phyloP scores from a whole-genome alignment of 2,888 invertebrate genomes.

The Acleris emargana region DNA sequence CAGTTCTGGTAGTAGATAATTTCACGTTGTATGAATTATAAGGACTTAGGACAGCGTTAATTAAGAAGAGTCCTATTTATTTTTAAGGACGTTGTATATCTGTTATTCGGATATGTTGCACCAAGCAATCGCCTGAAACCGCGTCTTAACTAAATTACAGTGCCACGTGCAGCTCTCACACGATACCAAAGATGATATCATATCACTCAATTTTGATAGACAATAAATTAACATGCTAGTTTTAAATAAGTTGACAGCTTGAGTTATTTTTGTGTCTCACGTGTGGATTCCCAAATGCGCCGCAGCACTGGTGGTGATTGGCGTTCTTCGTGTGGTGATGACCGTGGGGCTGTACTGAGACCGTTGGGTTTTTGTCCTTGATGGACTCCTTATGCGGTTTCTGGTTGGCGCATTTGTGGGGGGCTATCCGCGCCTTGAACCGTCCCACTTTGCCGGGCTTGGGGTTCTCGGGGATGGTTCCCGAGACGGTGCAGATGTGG shows the following conservation, averaged over 20 bases:
- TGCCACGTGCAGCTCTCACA: too few species aligned
- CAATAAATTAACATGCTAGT: background rate
- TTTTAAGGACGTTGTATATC: too few species aligned
- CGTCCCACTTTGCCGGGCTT: conserved; percentile 71
- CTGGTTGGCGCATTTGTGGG: conserved; percentile 59
- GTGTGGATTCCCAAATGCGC: conserved; percentile 78
- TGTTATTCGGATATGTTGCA: too few species aligned
- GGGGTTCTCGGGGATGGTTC: conserved; percentile 51
- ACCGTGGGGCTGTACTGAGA: conserved; percentile 68
- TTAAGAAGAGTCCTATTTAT: too few species aligned
- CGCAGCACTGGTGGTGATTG: conserved; percentile 79
- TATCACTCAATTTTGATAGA: too few species aligned
- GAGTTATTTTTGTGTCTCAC: conserved; percentile 75
- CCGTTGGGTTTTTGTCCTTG: conserved; percentile 45
- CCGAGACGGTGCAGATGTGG: conserved; percentile 57
- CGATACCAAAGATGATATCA: too few species aligned
- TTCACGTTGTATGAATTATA: too few species aligned
- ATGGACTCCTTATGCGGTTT: conserved; percentile 58
- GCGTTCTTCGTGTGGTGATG: conserved; percentile 75
- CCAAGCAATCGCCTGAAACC: too few species aligned
- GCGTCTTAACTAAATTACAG: too few species aligned
- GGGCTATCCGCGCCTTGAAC: conserved; percentile 70
- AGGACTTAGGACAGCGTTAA: too few species aligned
- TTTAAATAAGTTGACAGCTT: conserved; percentile 71
- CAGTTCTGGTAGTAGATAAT: too few species aligned